Conservation (phyloP, 1,140 invertebrate species). For the Cotesia glomerata region DNA sequence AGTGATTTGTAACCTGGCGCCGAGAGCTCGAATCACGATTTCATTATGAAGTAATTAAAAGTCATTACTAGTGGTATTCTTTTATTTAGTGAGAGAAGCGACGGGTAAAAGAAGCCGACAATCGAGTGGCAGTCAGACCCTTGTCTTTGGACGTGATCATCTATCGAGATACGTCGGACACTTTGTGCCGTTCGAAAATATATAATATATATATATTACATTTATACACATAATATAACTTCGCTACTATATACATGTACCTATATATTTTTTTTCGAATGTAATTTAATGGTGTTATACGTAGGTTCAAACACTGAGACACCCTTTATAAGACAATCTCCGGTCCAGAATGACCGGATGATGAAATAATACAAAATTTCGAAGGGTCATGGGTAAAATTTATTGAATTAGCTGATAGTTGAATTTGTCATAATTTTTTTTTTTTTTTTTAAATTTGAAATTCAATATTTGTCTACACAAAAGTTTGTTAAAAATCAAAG, state of each 20-base stretch:
- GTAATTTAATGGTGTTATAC: conserved; percentile 30
- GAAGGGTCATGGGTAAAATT: conserved; percentile 5
- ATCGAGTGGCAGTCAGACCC: conserved; percentile 59
- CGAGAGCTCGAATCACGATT: conserved; percentile 54
- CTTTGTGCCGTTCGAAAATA: conserved; percentile 8
- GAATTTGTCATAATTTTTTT: background rate
- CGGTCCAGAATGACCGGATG: conserved; percentile 48
- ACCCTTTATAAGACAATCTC: conserved; percentile 51
- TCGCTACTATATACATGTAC: conserved; percentile 42
- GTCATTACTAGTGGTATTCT: conserved; percentile 63
- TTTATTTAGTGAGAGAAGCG: conserved; percentile 45
- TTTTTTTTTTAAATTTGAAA: too few species aligned
- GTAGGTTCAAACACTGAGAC: background rate
- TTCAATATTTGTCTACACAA: too few species aligned
- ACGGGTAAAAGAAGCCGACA: conserved; percentile 48
- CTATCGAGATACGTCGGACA: conserved; percentile 32
- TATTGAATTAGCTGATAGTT: background rate
- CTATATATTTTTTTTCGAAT: conserved; percentile 44
- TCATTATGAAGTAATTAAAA: conserved; percentile 66
- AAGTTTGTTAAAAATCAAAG: too few species aligned
- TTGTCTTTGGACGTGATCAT: conserved; percentile 46
- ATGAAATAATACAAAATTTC: conserved; percentile 19
- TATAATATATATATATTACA: background rate
- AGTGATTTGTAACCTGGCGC: conserved; percentile 40
- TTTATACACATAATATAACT: conserved; percentile 15